Evolutionary conservation across 2,113 vertebrate species (phyloP).

Genomic region (Brachypteracias leptosomus): DNA sequence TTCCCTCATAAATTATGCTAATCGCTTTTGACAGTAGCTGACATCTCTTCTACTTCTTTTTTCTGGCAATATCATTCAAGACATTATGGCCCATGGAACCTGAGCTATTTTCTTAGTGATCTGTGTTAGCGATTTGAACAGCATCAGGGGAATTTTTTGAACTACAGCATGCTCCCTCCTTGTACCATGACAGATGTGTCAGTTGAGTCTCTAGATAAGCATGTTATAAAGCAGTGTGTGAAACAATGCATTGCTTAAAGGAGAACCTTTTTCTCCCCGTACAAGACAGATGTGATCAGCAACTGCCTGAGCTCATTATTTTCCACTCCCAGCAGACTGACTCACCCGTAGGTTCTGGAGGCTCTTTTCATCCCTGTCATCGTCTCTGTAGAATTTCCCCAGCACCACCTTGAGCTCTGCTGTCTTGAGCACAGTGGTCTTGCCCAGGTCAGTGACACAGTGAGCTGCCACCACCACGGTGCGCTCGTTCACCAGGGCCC

Average conservation of each 20-base stretch:
- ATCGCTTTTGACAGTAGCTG: conserved; percentile 7
- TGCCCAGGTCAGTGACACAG: conserved; percentile 92
- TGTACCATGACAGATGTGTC: background rate
- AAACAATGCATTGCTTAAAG: background rate
- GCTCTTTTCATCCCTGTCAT: conserved; percentile 85
- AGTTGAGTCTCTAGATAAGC: background rate
- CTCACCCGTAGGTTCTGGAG: conserved; percentile 89
- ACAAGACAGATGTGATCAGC: background rate
- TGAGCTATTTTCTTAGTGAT: background rate
- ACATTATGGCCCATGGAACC: background rate
- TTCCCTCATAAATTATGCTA: conserved; percentile 13
- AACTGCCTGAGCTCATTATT: background rate
- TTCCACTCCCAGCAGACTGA: background rate
- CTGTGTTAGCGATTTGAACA: background rate
- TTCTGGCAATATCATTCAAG: background rate
- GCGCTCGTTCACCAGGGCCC: conserved; percentile 92
- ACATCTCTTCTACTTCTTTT: background rate
- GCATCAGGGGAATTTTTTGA: background rate
- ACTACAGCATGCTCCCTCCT: background rate
- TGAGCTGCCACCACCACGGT: conserved; percentile 92
- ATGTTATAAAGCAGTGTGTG: background rate
- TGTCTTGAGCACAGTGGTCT: conserved; percentile 82
- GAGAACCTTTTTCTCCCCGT: background rate
- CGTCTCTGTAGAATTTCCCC: conserved; percentile 89
- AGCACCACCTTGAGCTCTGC: conserved; percentile 88